Evolutionary conservation across 2,888 invertebrate genomes (phyloP), one percentile per base, ranked within the genome.

Genomic region (Atrina japonica): DNA sequence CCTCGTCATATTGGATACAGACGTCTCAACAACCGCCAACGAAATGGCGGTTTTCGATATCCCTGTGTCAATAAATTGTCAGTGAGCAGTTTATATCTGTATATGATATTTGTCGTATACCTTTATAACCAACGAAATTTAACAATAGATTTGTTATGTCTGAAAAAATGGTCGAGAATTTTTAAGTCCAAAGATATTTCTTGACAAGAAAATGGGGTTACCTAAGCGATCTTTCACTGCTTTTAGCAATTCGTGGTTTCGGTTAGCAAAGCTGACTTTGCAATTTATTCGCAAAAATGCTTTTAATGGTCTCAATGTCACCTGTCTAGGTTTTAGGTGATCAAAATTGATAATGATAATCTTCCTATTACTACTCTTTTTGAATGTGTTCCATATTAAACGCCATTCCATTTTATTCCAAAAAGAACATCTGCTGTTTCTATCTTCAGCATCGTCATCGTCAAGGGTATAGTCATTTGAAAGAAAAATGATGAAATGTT

Each of bases 321-420:
- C 25, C 16, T 45, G 23, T 6, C 29, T 25, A 18, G 53, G 25
- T 43, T 43, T 41, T 11, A 65, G 29, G 7, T 65, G 43, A n/a
- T 53, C 55, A 27, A 41, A 65, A n/a, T 65, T 65, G n/a, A 65
- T 29, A 3, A 65, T 29, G 2, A 65, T 45, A 14, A 65, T 65
- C 27, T 65, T 55, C 45, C 40, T 43, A n/a, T 55, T 16, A n/a
- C 16, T 40, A 27, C 27, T 14, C 3, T 9, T 30, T 45, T 27
- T 55, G 35, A 41, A 65, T 14, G 18, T 35, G 23, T 53, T 29
- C 65, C 65, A 55, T 5, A 30, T 30, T 18, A 43, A 27, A 14
- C 55, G 23, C 65, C 65, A 65, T 65, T 65, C 65, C 11, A 55
- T 21, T 3, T 18, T 29, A 9, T 35, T 43, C 55, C 65, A 55